Evolutionary conservation across 2,113 vertebrate species (phyloP), one percentile per base, ranked within the genome.

Genomic region (Hyla sarda): DNA sequence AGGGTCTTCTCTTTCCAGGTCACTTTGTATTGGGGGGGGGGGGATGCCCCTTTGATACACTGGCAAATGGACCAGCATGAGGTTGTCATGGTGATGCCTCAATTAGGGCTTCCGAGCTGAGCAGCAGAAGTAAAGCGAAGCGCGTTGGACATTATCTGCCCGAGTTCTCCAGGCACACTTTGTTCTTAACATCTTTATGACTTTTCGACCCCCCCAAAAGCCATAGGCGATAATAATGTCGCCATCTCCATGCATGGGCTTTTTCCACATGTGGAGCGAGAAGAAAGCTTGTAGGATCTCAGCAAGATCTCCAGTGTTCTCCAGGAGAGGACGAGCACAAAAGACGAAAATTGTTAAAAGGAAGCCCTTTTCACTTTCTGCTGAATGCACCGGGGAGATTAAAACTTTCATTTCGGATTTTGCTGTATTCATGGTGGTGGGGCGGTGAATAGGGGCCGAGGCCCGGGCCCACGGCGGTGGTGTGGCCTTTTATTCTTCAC

Each of bases 391-490:
- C 93, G 92, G 88, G 90, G 93, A 96, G 95, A 96, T 96, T 95
- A 95, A 94, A 96, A 96, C 92, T 96, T 96, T 95, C 92, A 93
- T 95, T 95, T 94, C 92, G 94, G 94, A 92, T 96, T 95, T 95
- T 94, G 93, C 92, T 82, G 94, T 95, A 95, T 96, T 96, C 95
- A 96, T 96, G 92, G 94, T 90, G 83, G 91, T 60, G 90, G 83
- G 89, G 90, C 89, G 41, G 52, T 95, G 95, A 95, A 96, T 94
- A n/a, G 89, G 93, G 90, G 89, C 89, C 83, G 89, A 91, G 93
- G n/a, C 90, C 90, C 92, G 93, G 93, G 93, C 91, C 93, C 93
- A 92, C 91, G 87, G 91, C 88, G 90, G 92, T 89, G 89, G 91
- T 90, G 91, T 90, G 91, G 89, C 93, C 94, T 94, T 95, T 95